phyloP scores from a whole-genome alignment of 2,888 invertebrate species.

The Drosophila anomalata region DNA sequence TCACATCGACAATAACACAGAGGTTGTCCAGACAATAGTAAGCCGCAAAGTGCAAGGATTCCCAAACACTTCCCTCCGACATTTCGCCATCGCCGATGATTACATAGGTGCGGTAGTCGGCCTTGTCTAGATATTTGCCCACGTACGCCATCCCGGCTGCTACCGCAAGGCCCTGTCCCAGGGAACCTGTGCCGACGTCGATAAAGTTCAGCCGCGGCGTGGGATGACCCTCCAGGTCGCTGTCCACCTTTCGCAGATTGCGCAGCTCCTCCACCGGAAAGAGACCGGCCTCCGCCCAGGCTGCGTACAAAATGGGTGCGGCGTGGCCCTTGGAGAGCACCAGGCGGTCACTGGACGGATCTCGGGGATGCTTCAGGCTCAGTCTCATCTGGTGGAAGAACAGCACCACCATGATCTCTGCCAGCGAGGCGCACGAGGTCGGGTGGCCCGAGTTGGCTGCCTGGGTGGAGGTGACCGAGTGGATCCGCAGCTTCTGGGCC shows the following conservation, averaged over 20 bases:
- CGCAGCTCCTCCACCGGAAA: conserved; percentile 93
- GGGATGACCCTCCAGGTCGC: conserved; percentile 99
- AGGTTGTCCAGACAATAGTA: conserved; percentile 98
- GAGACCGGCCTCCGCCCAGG: conserved; percentile 98
- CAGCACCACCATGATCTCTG: conserved; percentile 98
- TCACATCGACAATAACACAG: conserved; percentile 98
- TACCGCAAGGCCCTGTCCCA: conserved; percentile 98
- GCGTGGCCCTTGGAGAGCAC: conserved; percentile 99
- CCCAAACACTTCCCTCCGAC: conserved; percentile 99
- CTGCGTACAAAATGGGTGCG: conserved; percentile 99
- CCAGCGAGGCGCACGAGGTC: conserved; percentile 99
- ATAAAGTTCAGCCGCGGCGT: conserved; percentile 98
- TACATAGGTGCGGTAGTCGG: conserved; percentile 96
- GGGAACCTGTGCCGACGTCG: conserved; percentile 99
- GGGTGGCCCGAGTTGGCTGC: conserved; percentile 99
- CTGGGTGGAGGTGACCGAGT: conserved; percentile 95
- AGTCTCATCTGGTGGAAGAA: conserved; percentile 99
- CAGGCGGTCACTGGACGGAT: conserved; percentile 96
- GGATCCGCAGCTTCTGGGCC: conserved; percentile 96
- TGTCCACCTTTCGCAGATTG: conserved; percentile 95
- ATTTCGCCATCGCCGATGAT: conserved; percentile 99
- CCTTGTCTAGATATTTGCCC: conserved; percentile 89
- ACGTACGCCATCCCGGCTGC: conserved; percentile 99
- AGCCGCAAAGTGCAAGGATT: conserved; percentile 97
- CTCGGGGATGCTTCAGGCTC: conserved; percentile 93